Evolutionary conservation across 2,797 vertebrate genomes (phyloP).

Genomic region (Danio aesculapii): DNA sequence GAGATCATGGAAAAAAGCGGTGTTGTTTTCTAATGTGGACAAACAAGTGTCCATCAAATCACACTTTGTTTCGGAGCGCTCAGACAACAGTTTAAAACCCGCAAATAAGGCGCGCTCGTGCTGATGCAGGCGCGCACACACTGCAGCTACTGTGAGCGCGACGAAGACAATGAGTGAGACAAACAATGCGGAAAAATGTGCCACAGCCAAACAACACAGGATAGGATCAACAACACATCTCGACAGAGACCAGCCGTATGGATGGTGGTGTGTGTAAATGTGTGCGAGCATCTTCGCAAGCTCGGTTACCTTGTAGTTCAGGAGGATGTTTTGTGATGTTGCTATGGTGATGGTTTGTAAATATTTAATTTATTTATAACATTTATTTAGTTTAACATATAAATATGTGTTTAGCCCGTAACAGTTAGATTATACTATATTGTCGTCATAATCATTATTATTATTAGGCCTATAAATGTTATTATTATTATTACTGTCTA

Average conservation of each 20-base stretch:
- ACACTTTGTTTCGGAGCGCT: constrained; percentile 52
- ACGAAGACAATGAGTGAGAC: constrained; percentile 43
- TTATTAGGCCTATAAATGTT: neutral
- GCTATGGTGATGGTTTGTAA: constrained; percentile 55
- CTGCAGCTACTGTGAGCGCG: constrained; percentile 16
- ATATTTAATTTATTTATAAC: too few species aligned
- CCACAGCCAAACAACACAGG: constrained; percentile 37
- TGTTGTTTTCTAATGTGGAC: constrained; percentile 57
- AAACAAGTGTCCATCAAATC: constrained; percentile 62
- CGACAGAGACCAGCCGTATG: constrained; percentile 20
- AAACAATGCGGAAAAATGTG: constrained; percentile 48
- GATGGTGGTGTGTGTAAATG: constrained; percentile 11
- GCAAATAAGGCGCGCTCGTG: constrained; percentile 22
- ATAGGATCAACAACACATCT: constrained; percentile 35
- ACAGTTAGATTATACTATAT: neutral
- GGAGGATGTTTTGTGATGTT: constrained; percentile 54
- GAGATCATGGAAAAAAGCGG: constrained; percentile 51
- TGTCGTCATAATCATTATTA: constrained; percentile 32
- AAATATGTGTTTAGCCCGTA: too few species aligned
- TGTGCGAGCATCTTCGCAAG: constrained; percentile 28
- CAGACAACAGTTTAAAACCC: constrained; percentile 50
- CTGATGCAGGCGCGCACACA: neutral
- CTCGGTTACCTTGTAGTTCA: constrained; percentile 40
- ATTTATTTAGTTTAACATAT: too few species aligned
- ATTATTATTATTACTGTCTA: neutral